These are phyloP conservation scores for Ectemnius cavifrons DNA, from an alignment of 2,888 invertebrate genomes.

Conservation along the genomic window DNA sequence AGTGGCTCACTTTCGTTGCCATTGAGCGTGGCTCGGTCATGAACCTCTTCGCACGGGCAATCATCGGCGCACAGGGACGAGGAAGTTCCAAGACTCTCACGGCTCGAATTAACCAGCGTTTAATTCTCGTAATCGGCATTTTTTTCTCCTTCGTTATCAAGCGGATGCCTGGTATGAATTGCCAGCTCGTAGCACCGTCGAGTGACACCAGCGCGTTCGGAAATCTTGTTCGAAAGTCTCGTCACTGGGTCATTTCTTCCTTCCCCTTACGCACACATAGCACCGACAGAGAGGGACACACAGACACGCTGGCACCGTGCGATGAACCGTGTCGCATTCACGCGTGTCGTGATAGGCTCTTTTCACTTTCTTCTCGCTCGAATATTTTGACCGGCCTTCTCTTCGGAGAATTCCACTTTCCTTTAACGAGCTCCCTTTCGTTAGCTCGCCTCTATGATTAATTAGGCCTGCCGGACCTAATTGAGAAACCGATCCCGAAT, in stretches of 20 bases:
- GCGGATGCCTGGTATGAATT: not conserved
- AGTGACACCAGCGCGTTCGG: not conserved
- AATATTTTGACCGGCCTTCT: slow-evolving; percentile 9
- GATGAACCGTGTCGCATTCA: slow-evolving; percentile 6
- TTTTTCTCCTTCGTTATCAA: not conserved
- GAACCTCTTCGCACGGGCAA: not conserved
- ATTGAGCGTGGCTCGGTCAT: slow-evolving; percentile 19
- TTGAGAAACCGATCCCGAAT: not conserved
- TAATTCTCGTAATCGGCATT: slow-evolving; percentile 1
- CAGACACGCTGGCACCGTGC: not conserved
- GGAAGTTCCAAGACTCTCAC: not conserved
- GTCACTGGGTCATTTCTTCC: not conserved
- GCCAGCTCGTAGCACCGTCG: not conserved
- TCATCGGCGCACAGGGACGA: not conserved
- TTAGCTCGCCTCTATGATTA: slow-evolving; percentile 7
- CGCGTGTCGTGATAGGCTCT: slow-evolving; percentile 10
- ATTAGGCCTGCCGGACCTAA: slow-evolving; percentile 3
- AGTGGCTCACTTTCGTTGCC: slow-evolving; percentile 61
- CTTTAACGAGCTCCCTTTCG: slow-evolving; percentile 7
- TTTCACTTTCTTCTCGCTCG: slow-evolving; percentile 6
- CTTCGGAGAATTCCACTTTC: slow-evolving; percentile 10
- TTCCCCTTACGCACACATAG: not conserved
- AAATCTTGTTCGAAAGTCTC: not conserved
- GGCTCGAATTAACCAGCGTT: not conserved
- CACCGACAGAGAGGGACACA: no score